Percentiles rank a stretch among this genome's conserved stretches.
Conservation (phyloP, 2,888 invertebrate species). For the Pristionchus japonicus region DNA sequence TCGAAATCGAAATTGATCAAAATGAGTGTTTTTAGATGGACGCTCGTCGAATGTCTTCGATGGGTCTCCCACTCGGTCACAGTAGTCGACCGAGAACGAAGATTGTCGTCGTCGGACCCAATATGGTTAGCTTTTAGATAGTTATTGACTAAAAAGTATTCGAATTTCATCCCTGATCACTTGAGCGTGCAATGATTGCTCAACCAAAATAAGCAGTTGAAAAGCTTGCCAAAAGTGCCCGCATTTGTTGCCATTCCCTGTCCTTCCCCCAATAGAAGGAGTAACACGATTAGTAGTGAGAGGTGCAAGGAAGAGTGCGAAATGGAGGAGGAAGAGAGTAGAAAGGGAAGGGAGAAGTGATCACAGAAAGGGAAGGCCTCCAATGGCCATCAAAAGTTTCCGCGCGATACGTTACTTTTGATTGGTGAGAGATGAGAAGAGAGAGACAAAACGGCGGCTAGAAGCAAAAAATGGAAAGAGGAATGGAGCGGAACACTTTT, state of each 20-base stretch:
- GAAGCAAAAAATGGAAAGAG: neutral
- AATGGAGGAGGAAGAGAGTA: neutral
- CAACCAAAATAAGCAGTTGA: neutral
- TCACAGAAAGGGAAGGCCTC: neutral
- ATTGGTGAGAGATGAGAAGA: slow-evolving; percentile 3
- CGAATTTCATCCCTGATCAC: too few relatives aligned
- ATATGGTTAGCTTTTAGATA: neutral
- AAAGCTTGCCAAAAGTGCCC: neutral
- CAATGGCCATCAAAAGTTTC: neutral
- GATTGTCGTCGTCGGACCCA: neutral
- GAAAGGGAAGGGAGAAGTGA: neutral
- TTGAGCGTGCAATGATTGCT: too few relatives aligned
- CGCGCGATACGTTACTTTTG: neutral
- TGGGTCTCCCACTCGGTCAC: neutral
- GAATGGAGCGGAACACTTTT: slow-evolving; percentile 1
- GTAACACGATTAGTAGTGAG: neutral
- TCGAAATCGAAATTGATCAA: neutral
- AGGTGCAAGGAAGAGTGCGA: neutral
- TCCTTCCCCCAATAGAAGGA: neutral
- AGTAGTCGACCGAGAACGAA: neutral
- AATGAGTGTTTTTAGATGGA: neutral
- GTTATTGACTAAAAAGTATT: neutral
- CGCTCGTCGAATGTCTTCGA: neutral
- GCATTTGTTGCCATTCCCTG: neutral
- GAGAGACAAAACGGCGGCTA: neutral